phyloP scores from a whole-genome alignment of 2,797 vertebrate genomes.

The Urosaurus nigricauda region DNA sequence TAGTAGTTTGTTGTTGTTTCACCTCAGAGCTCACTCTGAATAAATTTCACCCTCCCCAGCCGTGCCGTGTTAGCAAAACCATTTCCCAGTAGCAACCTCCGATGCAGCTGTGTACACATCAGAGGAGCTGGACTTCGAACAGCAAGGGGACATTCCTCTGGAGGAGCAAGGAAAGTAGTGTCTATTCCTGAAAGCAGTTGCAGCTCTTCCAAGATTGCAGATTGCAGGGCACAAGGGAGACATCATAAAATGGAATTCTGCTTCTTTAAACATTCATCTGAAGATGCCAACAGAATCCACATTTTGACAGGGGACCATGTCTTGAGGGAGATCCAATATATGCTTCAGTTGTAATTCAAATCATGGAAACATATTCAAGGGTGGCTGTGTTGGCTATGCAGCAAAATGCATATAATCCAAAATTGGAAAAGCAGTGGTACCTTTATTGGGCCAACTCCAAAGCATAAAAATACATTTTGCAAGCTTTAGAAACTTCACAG shows the following conservation, averaged over 20 bases:
- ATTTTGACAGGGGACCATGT: not conserved
- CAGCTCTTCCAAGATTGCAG: not conserved
- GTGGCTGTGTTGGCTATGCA: too few relatives aligned
- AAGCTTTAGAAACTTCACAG: too few relatives aligned
- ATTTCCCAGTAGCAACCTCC: not conserved
- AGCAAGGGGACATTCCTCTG: too few relatives aligned
- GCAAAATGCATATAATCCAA: too few relatives aligned
- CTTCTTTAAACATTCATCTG: too few relatives aligned
- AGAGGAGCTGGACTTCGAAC: not conserved
- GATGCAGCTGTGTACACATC: not conserved
- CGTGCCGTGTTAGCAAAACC: not conserved
- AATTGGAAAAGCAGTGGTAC: too few relatives aligned
- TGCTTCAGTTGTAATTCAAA: not conserved
- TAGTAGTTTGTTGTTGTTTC: not conserved
- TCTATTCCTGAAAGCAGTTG: not conserved
- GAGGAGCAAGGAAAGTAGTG: not conserved
- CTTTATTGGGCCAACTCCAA: too few relatives aligned
- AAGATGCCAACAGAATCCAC: too few relatives aligned
- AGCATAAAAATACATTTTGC: too few relatives aligned
- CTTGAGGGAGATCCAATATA: not conserved
- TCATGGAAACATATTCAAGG: not conserved
- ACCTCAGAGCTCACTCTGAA: not conserved
- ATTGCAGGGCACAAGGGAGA: too few relatives aligned
- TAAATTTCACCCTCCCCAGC: not conserved
- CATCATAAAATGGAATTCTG: too few relatives aligned